Conservation (phyloP, 92 coral and sea anemone species). For the Umimayanthus kanabou region DNA sequence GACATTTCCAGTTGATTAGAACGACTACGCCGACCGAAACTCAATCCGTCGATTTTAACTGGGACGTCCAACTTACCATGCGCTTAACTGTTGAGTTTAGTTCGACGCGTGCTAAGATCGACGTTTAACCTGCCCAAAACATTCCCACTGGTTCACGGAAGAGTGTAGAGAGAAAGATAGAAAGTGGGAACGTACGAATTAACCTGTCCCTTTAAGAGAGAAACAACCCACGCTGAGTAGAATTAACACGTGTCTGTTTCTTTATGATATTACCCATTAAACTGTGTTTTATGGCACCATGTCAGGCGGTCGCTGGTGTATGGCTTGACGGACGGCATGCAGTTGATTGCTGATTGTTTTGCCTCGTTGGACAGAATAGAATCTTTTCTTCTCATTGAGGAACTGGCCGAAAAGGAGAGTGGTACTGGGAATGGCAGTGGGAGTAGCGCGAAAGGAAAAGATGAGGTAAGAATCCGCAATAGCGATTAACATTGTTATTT, state of each 20-base stretch:
- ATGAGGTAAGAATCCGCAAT: conserved; percentile 15
- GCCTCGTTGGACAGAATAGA: conserved; percentile 90
- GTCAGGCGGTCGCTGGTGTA: conserved; percentile 76
- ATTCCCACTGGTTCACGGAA: not conserved
- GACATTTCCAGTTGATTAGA: too few relatives aligned
- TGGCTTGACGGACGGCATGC: conserved; percentile 92
- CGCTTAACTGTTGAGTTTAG: too few relatives aligned
- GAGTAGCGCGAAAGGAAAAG: not conserved
- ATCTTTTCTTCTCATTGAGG: conserved; percentile 78
- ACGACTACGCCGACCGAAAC: too few relatives aligned
- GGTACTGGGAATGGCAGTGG: conserved; percentile 33
- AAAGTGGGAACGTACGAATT: not conserved
- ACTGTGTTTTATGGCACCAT: not conserved
- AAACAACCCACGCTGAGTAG: not conserved
- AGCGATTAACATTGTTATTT: too few relatives aligned
- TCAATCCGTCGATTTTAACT: too few relatives aligned
- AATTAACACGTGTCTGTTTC: not conserved
- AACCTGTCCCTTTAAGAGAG: not conserved
- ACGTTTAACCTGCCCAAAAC: too few relatives aligned
- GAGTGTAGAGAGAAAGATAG: not conserved
- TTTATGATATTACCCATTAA: not conserved
- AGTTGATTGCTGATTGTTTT: conserved; percentile 88
- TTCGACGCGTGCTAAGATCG: too few relatives aligned
- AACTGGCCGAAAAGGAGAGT: conserved; percentile 52
- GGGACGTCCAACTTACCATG: too few relatives aligned